Evolutionary conservation across 1,140 invertebrate species (phyloP).

Genomic region (Aricia agestis): DNA sequence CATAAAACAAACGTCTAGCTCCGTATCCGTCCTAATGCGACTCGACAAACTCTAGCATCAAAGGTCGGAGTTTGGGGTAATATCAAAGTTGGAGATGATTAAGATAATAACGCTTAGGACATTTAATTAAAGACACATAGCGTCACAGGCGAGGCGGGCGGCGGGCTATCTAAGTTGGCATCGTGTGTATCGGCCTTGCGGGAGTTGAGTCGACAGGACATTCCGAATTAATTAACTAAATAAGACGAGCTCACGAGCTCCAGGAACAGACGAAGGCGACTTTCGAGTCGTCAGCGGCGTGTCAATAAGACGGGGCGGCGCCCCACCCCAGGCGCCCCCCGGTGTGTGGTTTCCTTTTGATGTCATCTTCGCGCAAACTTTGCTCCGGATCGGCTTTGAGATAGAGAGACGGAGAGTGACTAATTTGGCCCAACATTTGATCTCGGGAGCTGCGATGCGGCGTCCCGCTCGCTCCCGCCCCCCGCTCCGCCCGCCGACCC

Average conservation of each 20-base stretch:
- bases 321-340: slow-evolving; percentile 46
- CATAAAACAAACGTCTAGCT: not conserved
- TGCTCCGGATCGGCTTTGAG: slow-evolving; percentile 76
- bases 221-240: slow-evolving; percentile 76
- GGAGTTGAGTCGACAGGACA: slow-evolving; percentile 68
- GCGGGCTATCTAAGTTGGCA: slow-evolving; percentile 42
- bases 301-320: slow-evolving; percentile 71
- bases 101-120: slow-evolving; percentile 9
- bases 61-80: slow-evolving; percentile 4
- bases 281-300: slow-evolving; percentile 69
- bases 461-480: slow-evolving; percentile 67
- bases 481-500: slow-evolving; percentile 63
- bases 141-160: slow-evolving; percentile 29
- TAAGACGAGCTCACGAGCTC: slow-evolving; percentile 58
- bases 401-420: slow-evolving; percentile 76
- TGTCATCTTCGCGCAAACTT: slow-evolving; percentile 77
- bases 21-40: not conserved
- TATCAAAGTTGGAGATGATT: slow-evolving; percentile 15
- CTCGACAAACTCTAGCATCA: not conserved
- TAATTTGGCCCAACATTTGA: slow-evolving; percentile 76
- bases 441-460: slow-evolving; percentile 61
- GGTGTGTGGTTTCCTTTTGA: slow-evolving; percentile 76
- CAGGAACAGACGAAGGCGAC: slow-evolving; percentile 57
- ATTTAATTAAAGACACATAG: slow-evolving; percentile 44
- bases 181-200: slow-evolving; percentile 50